Conservation (phyloP, 2,797 vertebrate species). For the Epinephelus awoara region DNA sequence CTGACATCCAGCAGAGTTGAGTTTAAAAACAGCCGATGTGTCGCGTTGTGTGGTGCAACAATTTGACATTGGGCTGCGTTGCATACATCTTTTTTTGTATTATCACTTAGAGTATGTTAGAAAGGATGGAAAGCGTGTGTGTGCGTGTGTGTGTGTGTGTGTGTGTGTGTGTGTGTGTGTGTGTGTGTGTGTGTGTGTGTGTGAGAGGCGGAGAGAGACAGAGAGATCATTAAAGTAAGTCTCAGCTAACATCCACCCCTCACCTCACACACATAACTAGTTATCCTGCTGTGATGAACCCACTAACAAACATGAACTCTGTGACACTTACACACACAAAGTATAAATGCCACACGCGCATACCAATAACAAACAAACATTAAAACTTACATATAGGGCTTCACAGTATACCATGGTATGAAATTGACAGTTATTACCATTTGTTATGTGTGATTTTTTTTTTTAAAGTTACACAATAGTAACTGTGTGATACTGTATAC, state of each 20-base stretch:
- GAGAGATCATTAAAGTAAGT: conserved; percentile 33
- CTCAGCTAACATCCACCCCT: conserved; percentile 22
- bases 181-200: neutral
- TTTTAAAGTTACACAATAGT: too few relatives aligned
- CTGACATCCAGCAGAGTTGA: neutral
- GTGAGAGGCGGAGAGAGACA: neutral
- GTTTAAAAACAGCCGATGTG: neutral
- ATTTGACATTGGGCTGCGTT: neutral
- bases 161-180: neutral
- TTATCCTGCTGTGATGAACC: conserved; percentile 17
- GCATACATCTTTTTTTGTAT: neutral
- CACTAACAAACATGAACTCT: conserved; percentile 10
- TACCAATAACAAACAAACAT: neutral
- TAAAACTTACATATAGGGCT: neutral
- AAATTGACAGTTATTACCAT: too few relatives aligned
- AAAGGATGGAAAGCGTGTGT: neutral
- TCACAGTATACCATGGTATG: too few relatives aligned
- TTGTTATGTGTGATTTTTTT: too few relatives aligned
- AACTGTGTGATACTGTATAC: too few relatives aligned
- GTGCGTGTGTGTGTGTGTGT: neutral
- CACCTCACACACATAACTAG: conserved; percentile 26
- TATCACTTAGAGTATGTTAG: neutral
- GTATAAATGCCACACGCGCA: neutral
- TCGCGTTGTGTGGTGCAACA: neutral
- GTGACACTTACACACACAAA: neutral